These are phyloP conservation scores for Hepsetus odoe DNA, from an alignment of 2,113 vertebrate genomes.

Conservation along the genomic window DNA sequence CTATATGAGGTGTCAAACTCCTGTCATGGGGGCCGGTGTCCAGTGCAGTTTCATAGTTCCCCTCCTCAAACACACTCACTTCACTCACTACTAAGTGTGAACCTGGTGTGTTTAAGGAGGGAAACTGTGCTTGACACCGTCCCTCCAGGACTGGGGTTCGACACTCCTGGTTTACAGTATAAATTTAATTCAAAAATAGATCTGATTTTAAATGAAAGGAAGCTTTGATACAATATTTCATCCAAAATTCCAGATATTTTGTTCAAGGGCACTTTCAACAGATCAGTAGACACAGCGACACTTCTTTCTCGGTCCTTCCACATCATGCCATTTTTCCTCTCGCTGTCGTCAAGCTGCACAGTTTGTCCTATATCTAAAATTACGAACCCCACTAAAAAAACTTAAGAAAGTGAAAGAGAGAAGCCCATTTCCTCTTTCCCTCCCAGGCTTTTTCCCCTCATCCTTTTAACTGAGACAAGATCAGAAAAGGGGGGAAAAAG, in stretches of 20 bases:
- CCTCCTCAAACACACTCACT: too few relatives aligned
- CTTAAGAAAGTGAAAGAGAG: slow-evolving; percentile 23
- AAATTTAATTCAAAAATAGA: too few relatives aligned
- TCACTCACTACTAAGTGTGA: too few relatives aligned
- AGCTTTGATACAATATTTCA: neutral
- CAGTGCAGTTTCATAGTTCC: too few relatives aligned
- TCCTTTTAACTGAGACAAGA: slow-evolving; percentile 35
- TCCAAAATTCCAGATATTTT: neutral
- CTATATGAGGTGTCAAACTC: too few relatives aligned
- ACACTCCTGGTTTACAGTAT: too few relatives aligned
- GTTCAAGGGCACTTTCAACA: neutral
- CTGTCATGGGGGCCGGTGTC: too few relatives aligned
- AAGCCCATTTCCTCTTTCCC: neutral
- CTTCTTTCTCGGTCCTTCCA: neutral
- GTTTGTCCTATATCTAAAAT: slow-evolving; percentile 35
- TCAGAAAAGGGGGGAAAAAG: slow-evolving; percentile 1
- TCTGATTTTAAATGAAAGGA: neutral
- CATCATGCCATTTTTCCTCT: neutral
- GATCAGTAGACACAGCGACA: neutral
- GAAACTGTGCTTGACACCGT: too few relatives aligned
- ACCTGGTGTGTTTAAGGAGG: too few relatives aligned
- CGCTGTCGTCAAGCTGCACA: neutral
- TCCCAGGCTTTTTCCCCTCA: slow-evolving; percentile 13
- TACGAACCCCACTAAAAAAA: neutral
- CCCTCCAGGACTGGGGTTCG: too few relatives aligned